Base-by-base conservation (phyloP, 2,888 invertebrate species). In the Polylopha cassiicola region DNA sequence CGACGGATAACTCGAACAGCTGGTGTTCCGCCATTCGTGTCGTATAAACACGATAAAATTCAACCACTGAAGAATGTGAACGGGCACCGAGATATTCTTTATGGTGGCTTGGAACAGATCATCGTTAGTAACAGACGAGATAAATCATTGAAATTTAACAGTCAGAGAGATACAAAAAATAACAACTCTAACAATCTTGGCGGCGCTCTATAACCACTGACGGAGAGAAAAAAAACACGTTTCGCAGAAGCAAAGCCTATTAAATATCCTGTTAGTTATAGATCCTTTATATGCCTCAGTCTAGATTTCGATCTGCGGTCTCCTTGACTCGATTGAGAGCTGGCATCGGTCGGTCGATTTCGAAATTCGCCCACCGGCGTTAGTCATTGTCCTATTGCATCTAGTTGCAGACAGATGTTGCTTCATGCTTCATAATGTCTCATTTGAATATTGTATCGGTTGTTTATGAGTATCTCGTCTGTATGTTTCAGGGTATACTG, bases 301-400 rank as follows among this genome's bases (percentile, higher is more conserved):
- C 17, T 10, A 61, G 67, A 73, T 73, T 73, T 72, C 66, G 64
- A 71, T 73, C 61, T 57, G 56, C 52, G 57, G 50, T 73, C 73
- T 73, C 76, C 78, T 79, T 75, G 79, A 75, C 77, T 79, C 71
- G 59, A 61, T 65, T 72, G 61, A 23, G 60, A 54, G 59, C 65
- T 73, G 74, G 78, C 79, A 73, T 68, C 66, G 72, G 53, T 58
- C 61, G 65, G 56, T 55, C 56, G 55, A 56, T 81, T 81, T 69
- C 69, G 71, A 77, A 79, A 82, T 63, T 64, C 62, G 71, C 65
- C 71, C 64, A 67, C 62, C 53, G 62, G 59, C 66, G 66, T 76
- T 74, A 76, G 66, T 77, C 75, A 79, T 75, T 79, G 81, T 80
- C 73, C 65, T 69, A 69, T 71, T 73, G 74, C 73, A 73, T 66